Percentiles rank a stretch among this genome's conserved stretches.
Conservation (phyloP, 2,888 invertebrate species). For the Drosophila maculinotata region DNA sequence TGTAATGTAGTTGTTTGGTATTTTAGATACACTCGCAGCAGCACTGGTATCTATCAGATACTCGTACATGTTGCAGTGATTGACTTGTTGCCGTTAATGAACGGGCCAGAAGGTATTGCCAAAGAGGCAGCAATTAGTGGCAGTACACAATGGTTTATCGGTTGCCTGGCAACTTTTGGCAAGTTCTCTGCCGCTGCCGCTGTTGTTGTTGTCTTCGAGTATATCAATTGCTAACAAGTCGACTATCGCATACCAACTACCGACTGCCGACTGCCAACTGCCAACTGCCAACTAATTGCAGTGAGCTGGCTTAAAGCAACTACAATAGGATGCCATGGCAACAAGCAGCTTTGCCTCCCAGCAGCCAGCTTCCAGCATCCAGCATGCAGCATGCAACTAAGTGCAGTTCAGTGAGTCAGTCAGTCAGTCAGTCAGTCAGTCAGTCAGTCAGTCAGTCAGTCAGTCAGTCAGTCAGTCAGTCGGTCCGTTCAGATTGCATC, state of each 20-base stretch:
- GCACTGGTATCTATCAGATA: constrained; percentile 5
- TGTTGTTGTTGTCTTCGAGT: no score
- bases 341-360: neutral
- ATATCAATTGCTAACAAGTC: no score
- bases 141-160: constrained; percentile 20
- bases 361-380: neutral
- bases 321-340: neutral
- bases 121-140: constrained; percentile 17
- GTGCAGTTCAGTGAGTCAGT: no score
- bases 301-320: neutral
- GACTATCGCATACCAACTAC: no score
- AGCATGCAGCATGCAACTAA: no score
- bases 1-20: no score
- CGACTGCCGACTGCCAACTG: no score
- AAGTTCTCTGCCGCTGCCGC: no score
- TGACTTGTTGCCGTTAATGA: constrained; percentile 48
- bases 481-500: constrained; percentile 8
- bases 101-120: constrained; percentile 11
- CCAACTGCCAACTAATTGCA: no score
- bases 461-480: neutral
- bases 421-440: neutral
- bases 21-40: neutral
- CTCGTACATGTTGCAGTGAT: constrained; percentile 27
- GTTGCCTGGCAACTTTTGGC: constrained; percentile 10
- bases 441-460: neutral